Conservation (phyloP, 2,888 invertebrate genomes). For the Calliphora vomitoria region DNA sequence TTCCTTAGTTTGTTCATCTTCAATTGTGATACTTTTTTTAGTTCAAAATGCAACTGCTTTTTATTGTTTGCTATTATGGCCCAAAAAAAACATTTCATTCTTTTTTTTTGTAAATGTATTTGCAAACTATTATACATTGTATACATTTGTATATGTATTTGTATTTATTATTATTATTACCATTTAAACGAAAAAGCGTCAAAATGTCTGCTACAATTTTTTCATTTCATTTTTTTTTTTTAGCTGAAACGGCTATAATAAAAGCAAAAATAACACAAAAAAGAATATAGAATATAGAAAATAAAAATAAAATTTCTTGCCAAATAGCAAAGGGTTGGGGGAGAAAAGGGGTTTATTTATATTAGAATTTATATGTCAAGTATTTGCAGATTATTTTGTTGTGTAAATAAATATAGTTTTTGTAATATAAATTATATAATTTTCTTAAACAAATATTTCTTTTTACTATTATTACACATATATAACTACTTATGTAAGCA, state of each 20-base stretch:
- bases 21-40: not conserved
- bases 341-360: not conserved
- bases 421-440: too few relatives aligned
- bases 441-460: too few relatives aligned
- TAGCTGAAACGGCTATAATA: not conserved
- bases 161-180: constrained; percentile 32
- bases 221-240: constrained; percentile 34
- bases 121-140: too few relatives aligned
- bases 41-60: constrained; percentile 1
- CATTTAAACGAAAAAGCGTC: constrained; percentile 57
- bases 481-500: too few relatives aligned
- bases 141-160: not conserved
- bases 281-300: not conserved
- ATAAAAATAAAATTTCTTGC: constrained; percentile 43
- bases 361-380: too few relatives aligned
- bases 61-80: not conserved
- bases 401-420: not conserved
- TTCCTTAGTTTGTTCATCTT: too few relatives aligned
- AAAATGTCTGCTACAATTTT: constrained; percentile 53
- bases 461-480: too few relatives aligned
- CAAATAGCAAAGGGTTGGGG: not conserved
- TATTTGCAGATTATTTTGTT: constrained; percentile 19
- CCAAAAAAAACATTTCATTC: not conserved
- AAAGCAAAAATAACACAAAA: not conserved
- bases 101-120: not conserved